Evolutionary conservation across 1,140 invertebrate species (phyloP), one percentile per base, ranked within the genome.

Genomic region (Leucophenga varia): DNA sequence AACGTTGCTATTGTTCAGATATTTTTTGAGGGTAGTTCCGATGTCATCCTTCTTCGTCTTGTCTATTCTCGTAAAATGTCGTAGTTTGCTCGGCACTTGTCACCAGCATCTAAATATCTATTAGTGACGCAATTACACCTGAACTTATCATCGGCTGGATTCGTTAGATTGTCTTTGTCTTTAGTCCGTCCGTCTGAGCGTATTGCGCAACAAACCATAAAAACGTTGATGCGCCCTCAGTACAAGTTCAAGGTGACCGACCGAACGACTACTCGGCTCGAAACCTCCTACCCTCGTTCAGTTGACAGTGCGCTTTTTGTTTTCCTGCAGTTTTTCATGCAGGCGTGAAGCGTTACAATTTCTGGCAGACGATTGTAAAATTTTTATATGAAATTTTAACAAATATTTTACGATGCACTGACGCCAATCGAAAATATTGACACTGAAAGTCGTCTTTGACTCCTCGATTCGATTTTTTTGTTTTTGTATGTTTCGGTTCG

Each of bases 81-180:
- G 22, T n/a, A n/a, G n/a, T n/a, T n/a, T n/a, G n/a, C n/a, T n/a
- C 22, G 5, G 35, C 35, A 17, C 35, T 37, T 37, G 35, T 37
- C 35, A 37, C 35, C 35, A 10, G 18, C 6, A 3, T 16, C 16
- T 20, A 47, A 35, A 13, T 31, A 21, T 25, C 54, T 39, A 56
- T 64, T 49, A 39, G 59, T 58, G 58, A 61, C 47, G 55, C 61
- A 65, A 65, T 61, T 67, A 58, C 61, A 65, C 61, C 63, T 65
- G 63, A 59, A 43, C 36, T 39, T 48, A n/a, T n/a, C n/a, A n/a
- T n/a, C n/a, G n/a, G n/a, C n/a, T n/a, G n/a, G n/a, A n/a, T n/a
- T n/a, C 47, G 35, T 39, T 34, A 4, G 16, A 14, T 34, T 20
- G 43, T 43, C 39, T 46, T n/a, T n/a, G n/a, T n/a, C n/a, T n/a